phyloP scores from a whole-genome alignment of 2,113 vertebrate genomes.

The Genyomyrus donnyi region DNA sequence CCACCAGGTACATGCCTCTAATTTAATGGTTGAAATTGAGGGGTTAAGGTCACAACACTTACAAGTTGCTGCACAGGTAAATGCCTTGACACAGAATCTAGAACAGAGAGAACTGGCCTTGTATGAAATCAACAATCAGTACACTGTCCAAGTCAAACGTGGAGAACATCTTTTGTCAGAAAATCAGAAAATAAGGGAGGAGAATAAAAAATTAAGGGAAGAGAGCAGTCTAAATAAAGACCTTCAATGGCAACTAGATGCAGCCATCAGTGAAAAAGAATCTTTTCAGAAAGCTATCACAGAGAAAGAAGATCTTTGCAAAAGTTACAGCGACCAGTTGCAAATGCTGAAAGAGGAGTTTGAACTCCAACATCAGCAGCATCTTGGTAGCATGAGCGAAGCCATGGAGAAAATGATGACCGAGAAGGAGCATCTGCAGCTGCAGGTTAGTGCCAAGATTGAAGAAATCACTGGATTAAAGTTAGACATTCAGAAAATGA shows the following conservation, averaged over 20 bases:
- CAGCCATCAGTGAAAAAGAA: slow-evolving; percentile 51
- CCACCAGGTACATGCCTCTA: slow-evolving; percentile 46
- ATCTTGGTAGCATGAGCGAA: slow-evolving; percentile 54
- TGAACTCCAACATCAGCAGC: slow-evolving; percentile 51
- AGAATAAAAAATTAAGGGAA: slow-evolving; percentile 51
- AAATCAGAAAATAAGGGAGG: slow-evolving; percentile 51
- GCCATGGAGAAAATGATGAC: slow-evolving; percentile 55
- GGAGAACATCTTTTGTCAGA: slow-evolving; percentile 53
- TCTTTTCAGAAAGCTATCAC: slow-evolving; percentile 48
- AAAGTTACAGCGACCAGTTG: slow-evolving; percentile 35
- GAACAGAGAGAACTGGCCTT: slow-evolving; percentile 65
- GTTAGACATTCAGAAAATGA: slow-evolving; percentile 59
- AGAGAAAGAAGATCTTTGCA: slow-evolving; percentile 59
- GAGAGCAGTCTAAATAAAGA: slow-evolving; percentile 37
- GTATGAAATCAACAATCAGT: slow-evolving; percentile 61
- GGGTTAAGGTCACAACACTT: slow-evolving; percentile 58
- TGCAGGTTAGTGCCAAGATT: slow-evolving; percentile 77
- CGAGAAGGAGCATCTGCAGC: slow-evolving; percentile 67
- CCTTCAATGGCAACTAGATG: slow-evolving; percentile 44
- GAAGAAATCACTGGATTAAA: slow-evolving; percentile 62
- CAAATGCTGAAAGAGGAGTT: slow-evolving; percentile 52
- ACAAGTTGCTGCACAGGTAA: slow-evolving; percentile 58
- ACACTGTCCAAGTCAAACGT: slow-evolving; percentile 57
- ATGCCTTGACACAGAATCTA: slow-evolving; percentile 49
- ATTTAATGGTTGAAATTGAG: slow-evolving; percentile 60